Base-by-base conservation (phyloP, 2,888 invertebrate species). In the Oxyscelio sp. region DNA sequence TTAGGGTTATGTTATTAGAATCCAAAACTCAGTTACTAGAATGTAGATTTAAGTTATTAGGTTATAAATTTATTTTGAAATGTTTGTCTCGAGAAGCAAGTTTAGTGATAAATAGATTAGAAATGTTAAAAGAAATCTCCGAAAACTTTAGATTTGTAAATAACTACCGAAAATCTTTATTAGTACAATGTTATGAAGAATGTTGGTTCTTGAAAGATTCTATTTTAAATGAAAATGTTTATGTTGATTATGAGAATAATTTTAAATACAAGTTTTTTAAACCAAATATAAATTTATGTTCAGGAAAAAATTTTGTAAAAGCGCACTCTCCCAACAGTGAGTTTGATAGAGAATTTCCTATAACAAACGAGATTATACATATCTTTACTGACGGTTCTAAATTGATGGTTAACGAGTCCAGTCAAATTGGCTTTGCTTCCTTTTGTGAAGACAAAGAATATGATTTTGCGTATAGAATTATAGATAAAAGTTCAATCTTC, bases 1-100 rank as follows among this genome's bases (percentile, higher is more conserved):
- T 81, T 3, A 86, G 83, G 31, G 70, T 80, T 9, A 77, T 85
- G 22, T 4, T 68, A 9, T 73, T 50, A 34, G 78, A 81, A 78
- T 40, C 81, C 0, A 81, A 81, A 45, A 58, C 70, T 22, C 52
- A 68, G 0, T 61, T 13, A 38, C 2, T 85, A 4, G 1, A 58
- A 48, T 31, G 24, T 11, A 81, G 77, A 63, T 45, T 77, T 17
- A 45, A 73, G 45, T 21, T 65, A n/a, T 65, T 83, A 45, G 21
- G 48, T 24, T 52, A 74, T 40, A 68, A 59, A 40, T 78, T 48
- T 31, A 1, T 59, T 2, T 27, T 68, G 24, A 68, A 78, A 22
- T 52, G 59, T 24, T 9, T 78, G 0, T 19, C 52, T 15, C n/a
- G 19, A 17, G 27, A 59, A 0, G 15, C 38, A 11, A 59, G 59